Percentiles rank a stretch among this genome's conserved stretches.
These are phyloP conservation scores for Drosophila peninsularis DNA, from an alignment of 2,888 invertebrate species.

Conservation along the genomic window DNA sequence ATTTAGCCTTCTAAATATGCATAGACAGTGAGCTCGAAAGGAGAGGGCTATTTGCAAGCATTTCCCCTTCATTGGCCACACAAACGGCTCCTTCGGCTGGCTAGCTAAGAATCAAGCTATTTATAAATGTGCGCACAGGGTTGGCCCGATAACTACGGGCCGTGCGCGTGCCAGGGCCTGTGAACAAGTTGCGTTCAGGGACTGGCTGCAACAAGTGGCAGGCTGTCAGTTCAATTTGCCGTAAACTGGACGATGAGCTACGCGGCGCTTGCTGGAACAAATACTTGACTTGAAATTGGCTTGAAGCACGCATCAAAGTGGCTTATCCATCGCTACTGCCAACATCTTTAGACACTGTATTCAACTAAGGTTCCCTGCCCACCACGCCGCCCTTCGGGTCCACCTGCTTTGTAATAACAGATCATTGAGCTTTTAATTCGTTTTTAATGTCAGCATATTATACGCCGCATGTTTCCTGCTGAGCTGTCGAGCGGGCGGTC, in stretches of 20 bases:
- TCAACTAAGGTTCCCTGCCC: constrained; percentile 4
- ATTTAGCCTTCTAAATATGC: constrained; percentile 22
- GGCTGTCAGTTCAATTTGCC: constrained; percentile 63
- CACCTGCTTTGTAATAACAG: constrained; percentile 57
- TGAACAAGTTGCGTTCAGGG: constrained; percentile 20
- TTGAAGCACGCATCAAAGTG: constrained; percentile 26
- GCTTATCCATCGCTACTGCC: constrained; percentile 32
- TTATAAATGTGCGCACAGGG: constrained; percentile 48
- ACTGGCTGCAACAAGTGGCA: constrained; percentile 69
- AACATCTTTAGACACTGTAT: constrained; percentile 5
- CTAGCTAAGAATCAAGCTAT: constrained; percentile 68
- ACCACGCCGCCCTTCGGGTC: not conserved
- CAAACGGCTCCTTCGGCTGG: constrained; percentile 30
- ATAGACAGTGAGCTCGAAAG: not conserved
- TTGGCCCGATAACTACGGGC: constrained; percentile 10
- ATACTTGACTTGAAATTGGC: constrained; percentile 43
- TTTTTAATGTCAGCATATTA: constrained; percentile 72
- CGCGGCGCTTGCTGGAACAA: constrained; percentile 2
- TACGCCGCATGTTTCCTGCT: constrained; percentile 63
- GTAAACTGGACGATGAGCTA: constrained; percentile 46
- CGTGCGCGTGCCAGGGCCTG: constrained; percentile 17
- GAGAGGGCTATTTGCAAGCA: constrained; percentile 36
- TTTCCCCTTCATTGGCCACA: constrained; percentile 66
- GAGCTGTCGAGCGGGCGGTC: constrained; percentile 31
- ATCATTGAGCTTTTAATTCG: constrained; percentile 75